Base-by-base conservation (phyloP, 2,888 invertebrate genomes). In the Herminia tarsipennalis region DNA sequence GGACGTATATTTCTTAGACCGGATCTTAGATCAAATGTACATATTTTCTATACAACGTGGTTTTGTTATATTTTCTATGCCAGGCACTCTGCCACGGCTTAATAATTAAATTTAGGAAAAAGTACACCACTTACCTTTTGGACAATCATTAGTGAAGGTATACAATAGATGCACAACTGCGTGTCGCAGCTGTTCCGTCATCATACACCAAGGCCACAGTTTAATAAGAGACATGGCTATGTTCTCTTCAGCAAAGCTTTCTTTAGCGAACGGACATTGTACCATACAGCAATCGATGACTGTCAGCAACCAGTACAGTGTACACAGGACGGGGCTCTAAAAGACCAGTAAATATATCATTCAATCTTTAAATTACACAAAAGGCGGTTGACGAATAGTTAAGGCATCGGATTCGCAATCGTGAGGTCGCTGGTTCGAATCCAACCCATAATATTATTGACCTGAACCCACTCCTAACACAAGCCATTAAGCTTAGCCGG, bases 161-260 rank as follows among this genome's bases (percentile, higher is more conserved):
- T 93, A 90, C 27, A 95, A 67, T 58, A 95, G 81, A 63, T 93
- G 92, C 39, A 95, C 78, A 9, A 92, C 88, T 10, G 93, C 90
- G 1, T 86, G 80, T 2, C 94, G 70, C 25, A 93, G 77, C 33
- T 78, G 81, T 35, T 93, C 93, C 14, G 93, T 93, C 63, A 93
- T 86, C 70, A 92, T 92, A 64, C 93, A 93, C 94, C 95, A 95
- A 1, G 92, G 86, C 95, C 95, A 95, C 60, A 95, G 80, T 57
- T 94, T 93, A 67, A 93, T 93, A 6, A 94, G 70, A 0, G 93
- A 87, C 51, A 93, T 92, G 0, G 94, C 91, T 17, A 95, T 72
- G 38, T 93, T 93, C 24, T 90, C 81, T 14, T 92, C 86, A 0
- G 93, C 92, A 17, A 93, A 92, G 20, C 81, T 79, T 12, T 88